phyloP scores from a whole-genome alignment of 2,888 invertebrate species.

The Itoplectis maculator region DNA sequence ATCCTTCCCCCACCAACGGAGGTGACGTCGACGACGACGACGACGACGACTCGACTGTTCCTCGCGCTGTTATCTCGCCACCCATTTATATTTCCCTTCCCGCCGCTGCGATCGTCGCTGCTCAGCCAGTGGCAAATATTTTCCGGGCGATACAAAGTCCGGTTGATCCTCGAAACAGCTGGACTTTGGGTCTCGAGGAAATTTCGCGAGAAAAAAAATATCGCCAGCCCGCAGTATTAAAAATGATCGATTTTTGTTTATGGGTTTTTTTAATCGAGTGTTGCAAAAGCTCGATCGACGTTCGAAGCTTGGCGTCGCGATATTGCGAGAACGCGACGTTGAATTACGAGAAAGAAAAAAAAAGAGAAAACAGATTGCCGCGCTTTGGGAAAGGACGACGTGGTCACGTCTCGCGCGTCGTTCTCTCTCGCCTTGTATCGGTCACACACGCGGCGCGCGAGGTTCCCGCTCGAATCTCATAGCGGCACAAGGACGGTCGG shows the following conservation, averaged over 20 bases:
- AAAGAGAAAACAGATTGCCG: slow-evolving; percentile 31
- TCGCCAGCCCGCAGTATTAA: too few species aligned
- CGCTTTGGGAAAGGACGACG: background rate
- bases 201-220: too few species aligned
- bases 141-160: background rate
- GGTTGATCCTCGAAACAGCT: too few species aligned
- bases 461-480: slow-evolving; percentile 7
- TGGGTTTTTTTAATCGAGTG: too few species aligned
- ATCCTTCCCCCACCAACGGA: too few species aligned
- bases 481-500: slow-evolving; percentile 62
- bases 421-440: background rate
- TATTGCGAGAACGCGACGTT: too few species aligned
- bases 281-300: too few species aligned
- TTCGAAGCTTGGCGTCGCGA: too few species aligned
- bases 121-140: background rate
- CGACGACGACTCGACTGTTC: slow-evolving; percentile 13
- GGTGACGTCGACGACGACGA: too few species aligned
- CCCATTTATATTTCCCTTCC: background rate
- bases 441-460: background rate
- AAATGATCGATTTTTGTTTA: too few species aligned
- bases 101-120: background rate
- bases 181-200: too few species aligned
- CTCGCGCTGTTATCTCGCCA: slow-evolving; percentile 3
- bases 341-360: background rate
- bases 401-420: background rate